Conservation (phyloP, 2,888 invertebrate species). For the Agrotis ipsilon region DNA sequence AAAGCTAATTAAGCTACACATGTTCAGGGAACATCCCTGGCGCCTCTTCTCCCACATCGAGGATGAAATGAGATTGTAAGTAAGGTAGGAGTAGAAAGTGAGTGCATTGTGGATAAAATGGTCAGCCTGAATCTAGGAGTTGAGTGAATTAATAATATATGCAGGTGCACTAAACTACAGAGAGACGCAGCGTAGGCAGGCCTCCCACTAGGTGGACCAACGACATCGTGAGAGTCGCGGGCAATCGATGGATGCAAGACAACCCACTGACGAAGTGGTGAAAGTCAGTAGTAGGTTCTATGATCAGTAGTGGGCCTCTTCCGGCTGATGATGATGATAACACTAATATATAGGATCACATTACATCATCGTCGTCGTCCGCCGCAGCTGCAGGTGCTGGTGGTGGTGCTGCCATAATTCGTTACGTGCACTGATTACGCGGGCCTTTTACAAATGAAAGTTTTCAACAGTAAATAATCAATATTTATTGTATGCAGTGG, state of each 20-base stretch:
- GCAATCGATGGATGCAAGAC: too few relatives aligned
- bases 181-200: too few relatives aligned
- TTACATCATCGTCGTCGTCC: slow-evolving; percentile 50
- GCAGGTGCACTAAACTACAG: slow-evolving; percentile 4
- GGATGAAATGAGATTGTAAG: too few relatives aligned
- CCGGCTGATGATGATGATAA: too few relatives aligned
- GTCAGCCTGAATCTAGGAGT: background rate
- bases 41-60: background rate
- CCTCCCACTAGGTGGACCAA: too few relatives aligned
- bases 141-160: background rate
- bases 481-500: slow-evolving; percentile 30
- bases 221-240: too few relatives aligned
- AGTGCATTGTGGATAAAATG: background rate
- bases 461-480: slow-evolving; percentile 27
- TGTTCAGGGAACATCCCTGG: background rate
- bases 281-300: too few relatives aligned
- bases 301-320: too few relatives aligned
- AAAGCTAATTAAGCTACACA: too few relatives aligned
- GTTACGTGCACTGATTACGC: background rate
- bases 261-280: too few relatives aligned
- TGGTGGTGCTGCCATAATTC: slow-evolving; percentile 68
- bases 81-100: background rate
- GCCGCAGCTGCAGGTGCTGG: slow-evolving; percentile 63
- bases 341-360: slow-evolving; percentile 9
- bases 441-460: background rate